Evolutionary conservation across 2,888 invertebrate genomes (phyloP), one percentile per base, ranked within the genome.

Genomic region (Meandrusa payeni): DNA sequence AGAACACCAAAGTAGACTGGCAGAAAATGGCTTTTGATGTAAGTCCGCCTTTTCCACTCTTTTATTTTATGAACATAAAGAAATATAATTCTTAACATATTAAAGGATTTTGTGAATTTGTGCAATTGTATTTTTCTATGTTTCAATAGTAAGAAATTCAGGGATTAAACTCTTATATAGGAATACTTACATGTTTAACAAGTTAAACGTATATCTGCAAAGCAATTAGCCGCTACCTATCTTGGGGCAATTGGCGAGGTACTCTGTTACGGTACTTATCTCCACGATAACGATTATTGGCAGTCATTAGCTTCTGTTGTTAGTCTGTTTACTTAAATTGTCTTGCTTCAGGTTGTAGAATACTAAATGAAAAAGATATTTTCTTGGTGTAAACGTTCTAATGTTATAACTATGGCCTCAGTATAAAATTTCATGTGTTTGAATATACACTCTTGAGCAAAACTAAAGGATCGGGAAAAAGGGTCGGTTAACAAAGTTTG

Each of bases 271-370:
- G 64, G 70, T 61, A 71, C 69, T 80, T 76, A 75, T 71, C 71
- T 69, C 48, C 58, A 74, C 59, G 73, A 72, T 81, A 81, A 83
- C 73, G 77, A 70, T 80, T 80, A 83, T 80, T 76, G 71, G 73
- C 59, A 52, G 55, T 64, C 74, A 74, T 79, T 78, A 76, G 70
- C 70, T 66, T 67, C 67, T 66, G 68, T 64, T 68, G 69, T 69
- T 66, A 62, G 62, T 59, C 60, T 63, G 61, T 64, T 62, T 50
- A 47, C 52, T 59, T 46, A 63, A 68, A 64, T 61, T 66, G 57
- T 61, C 56, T 58, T 52, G 57, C 47, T 47, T 52, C 52, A 60
- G 59, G 53, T 59, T 58, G 48, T 60, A 64, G 71, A 70, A 76
- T 77, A 71, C 65, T 61, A 68, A 74, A 57, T 51, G 54, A 50